Conservation (phyloP, 2,797 vertebrate species). For the Sebastolobus alascanus region DNA sequence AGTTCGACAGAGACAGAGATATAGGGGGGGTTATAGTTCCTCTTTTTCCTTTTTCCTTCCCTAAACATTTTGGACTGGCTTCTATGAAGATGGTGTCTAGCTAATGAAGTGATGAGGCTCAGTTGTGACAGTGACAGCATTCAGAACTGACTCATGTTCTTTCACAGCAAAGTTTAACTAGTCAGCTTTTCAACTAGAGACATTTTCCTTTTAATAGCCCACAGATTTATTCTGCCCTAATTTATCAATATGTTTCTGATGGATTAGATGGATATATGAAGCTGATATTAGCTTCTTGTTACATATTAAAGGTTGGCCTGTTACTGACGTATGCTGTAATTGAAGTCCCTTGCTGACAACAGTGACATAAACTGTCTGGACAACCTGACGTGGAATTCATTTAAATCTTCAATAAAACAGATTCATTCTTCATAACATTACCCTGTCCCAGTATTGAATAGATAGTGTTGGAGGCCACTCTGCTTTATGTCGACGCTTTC, state of each 20-base stretch:
- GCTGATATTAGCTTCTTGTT: slow-evolving; percentile 3
- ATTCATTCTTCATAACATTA: background rate
- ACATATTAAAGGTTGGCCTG: background rate
- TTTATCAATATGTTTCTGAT: background rate
- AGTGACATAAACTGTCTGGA: slow-evolving; percentile 22
- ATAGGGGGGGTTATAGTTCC: too few relatives aligned
- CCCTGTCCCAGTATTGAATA: background rate
- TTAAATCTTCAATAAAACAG: slow-evolving; percentile 6
- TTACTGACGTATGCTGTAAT: slow-evolving; percentile 5
- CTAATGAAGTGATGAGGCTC: too few relatives aligned
- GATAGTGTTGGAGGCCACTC: background rate
- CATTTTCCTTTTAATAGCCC: background rate
- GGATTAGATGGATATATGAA: background rate
- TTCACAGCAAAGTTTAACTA: background rate
- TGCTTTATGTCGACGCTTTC: background rate
- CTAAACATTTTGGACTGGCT: too few relatives aligned
- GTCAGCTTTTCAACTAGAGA: background rate
- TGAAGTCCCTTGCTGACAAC: slow-evolving; percentile 1
- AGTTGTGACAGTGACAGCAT: too few relatives aligned
- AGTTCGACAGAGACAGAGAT: too few relatives aligned
- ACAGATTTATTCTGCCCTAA: background rate
- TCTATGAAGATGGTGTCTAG: too few relatives aligned
- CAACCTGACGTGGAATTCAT: background rate
- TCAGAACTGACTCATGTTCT: background rate
- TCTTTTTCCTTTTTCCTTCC: too few relatives aligned